A percentile compares a stretch with the other conserved stretches of the same genome.
phyloP scores from a whole-genome alignment of 1,140 invertebrate genomes.

The Solenopsis fugax region DNA sequence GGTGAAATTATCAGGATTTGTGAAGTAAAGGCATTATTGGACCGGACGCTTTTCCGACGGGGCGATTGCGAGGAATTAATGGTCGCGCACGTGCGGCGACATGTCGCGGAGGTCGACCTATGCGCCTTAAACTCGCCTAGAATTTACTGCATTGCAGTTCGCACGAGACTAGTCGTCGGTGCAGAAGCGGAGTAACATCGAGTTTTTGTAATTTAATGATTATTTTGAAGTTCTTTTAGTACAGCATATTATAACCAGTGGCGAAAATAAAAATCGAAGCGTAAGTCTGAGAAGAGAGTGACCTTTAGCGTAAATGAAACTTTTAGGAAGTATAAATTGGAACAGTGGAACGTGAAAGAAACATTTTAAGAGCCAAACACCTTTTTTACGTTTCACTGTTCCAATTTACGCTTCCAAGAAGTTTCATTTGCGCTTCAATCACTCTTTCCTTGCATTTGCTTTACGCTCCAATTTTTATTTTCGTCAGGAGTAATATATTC shows the following conservation, averaged over 20 bases:
- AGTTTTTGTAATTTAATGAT: background rate
- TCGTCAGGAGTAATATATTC: background rate
- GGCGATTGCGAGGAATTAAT: constrained; percentile 27
- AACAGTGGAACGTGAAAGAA: too few species aligned
- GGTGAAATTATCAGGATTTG: constrained; percentile 36
- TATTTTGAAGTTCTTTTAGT: background rate
- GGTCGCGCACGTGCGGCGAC: constrained; percentile 19
- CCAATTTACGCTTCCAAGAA: too few species aligned
- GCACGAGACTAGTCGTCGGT: background rate
- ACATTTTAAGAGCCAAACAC: too few species aligned
- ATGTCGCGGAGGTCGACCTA: constrained; percentile 2
- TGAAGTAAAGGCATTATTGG: constrained; percentile 27
- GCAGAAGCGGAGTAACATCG: background rate
- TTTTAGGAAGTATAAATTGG: too few species aligned
- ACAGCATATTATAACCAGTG: background rate
- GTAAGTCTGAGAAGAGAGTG: too few species aligned
- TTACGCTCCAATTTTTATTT: too few species aligned
- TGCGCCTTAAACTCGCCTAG: constrained; percentile 10
- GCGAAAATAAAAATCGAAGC: too few species aligned
- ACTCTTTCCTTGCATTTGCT: too few species aligned
- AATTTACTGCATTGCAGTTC: constrained; percentile 52
- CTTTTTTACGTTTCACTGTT: too few species aligned
- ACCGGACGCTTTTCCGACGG: background rate
- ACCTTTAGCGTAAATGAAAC: too few species aligned
- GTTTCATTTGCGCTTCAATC: too few species aligned